Percentiles rank a stretch among this genome's conserved stretches.
phyloP scores from a whole-genome alignment of 2,888 invertebrate genomes.

The Scaptomyza parva region DNA sequence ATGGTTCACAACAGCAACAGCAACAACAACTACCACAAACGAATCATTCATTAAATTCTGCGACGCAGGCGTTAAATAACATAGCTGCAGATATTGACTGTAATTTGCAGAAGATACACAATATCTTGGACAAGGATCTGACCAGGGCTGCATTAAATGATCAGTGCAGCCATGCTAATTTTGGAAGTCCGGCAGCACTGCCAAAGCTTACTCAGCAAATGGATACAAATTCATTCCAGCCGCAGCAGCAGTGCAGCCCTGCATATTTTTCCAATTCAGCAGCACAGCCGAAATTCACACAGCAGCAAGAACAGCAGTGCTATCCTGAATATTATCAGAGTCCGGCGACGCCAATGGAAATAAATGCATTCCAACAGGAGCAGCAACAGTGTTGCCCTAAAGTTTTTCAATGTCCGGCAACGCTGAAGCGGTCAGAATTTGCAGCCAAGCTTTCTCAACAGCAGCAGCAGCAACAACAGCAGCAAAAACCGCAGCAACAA shows the following conservation, averaged over 20 bases:
- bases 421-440: not conserved
- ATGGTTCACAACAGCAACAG: not conserved
- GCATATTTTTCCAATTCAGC: not conserved
- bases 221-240: not conserved
- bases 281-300: not conserved
- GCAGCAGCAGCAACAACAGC: not conserved
- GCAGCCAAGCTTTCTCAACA: not conserved
- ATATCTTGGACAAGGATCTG: conserved; percentile 15
- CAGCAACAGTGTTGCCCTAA: not conserved
- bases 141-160: not conserved
- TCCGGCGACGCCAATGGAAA: not conserved
- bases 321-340: not conserved
- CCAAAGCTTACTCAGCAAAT: not conserved
- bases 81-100: conserved; percentile 26
- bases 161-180: not conserved
- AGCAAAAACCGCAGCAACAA: not conserved
- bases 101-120: conserved; percentile 21
- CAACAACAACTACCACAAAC: no score
- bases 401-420: not conserved
- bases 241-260: conserved; percentile 3
- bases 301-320: not conserved
- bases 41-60: not conserved
- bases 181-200: not conserved
- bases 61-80: conserved; percentile 5
- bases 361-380: not conserved